Evolutionary conservation across 2,888 invertebrate genomes (phyloP), one percentile per base, ranked within the genome.

Genomic region (Idaea straminata): DNA sequence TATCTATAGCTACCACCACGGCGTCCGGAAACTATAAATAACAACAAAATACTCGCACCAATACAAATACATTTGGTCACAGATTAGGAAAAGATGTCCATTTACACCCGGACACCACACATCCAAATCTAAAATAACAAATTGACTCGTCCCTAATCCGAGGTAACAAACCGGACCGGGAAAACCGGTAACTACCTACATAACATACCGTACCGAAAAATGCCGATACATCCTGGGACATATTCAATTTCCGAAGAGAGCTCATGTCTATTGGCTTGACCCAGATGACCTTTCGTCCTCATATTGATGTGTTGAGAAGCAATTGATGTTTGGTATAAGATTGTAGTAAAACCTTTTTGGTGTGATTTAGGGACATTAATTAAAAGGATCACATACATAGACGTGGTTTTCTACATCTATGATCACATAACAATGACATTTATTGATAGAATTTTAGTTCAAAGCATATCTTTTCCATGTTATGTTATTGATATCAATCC

Each of bases 111-210:
- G 34, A 25, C 58, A 61, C 65, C 60, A 47, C 61, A 69, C 66
- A 62, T 62, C 64, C 65, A 64, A 62, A 63, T 35, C 65, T 69
- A 38, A 67, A 73, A 66, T 71, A 69, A 69, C 70, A 73, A 73
- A 73, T 74, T 69, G 68, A 71, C 68, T 68, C 66, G 66, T 66
- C 66, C 47, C 57, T 66, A 62, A 61, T 65, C 67, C 71, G 47
- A 47, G 47, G 47, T 47, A 47, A 47, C 47, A 47, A 47, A 47
- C 47, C 47, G 47, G 10, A 6, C 47, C 47, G 62, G 62, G 47
- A 15, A 62, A 61, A 57, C 57, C 59, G 62, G 61, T 57, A 61
- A 67, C 64, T 65, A 61, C 64, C 61, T 64, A 65, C 47, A 65
- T 65, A 62, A 66, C 68, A 59, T 58, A 47, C 59, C 69, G 64